Evolutionary conservation across 2,797 vertebrate genomes (phyloP).

Genomic region (Rhodeus uyekii): DNA sequence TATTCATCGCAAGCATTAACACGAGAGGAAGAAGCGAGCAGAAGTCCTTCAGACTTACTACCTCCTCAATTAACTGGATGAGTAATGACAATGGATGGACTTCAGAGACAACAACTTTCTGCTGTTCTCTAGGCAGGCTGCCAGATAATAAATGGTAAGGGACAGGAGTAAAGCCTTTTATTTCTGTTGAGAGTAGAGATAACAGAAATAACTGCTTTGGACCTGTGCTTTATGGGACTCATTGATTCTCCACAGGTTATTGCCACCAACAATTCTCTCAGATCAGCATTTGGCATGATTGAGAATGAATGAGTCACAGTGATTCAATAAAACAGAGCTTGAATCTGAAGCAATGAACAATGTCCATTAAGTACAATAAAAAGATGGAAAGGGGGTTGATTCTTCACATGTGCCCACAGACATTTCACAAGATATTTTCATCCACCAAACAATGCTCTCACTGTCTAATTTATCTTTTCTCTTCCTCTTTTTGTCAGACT

Average conservation of each 20-base stretch:
- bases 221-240: not conserved
- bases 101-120: not conserved
- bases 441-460: not conserved
- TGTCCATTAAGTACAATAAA: constrained; percentile 5
- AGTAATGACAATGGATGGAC: not conserved
- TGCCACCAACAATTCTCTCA: not conserved
- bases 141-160: not conserved
- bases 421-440: not conserved
- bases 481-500: not conserved
- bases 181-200: constrained; percentile 7
- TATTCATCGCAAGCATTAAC: not conserved
- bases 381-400: not conserved
- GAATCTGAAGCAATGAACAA: not conserved
- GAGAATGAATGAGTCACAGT: not conserved
- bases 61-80: constrained; percentile 1
- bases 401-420: not conserved
- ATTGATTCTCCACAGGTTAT: not conserved
- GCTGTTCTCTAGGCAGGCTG: not conserved
- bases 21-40: not conserved
- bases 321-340: not conserved
- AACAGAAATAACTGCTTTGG: not conserved
- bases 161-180: not conserved
- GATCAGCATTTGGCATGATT: not conserved
- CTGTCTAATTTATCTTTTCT: not conserved
- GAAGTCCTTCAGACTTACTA: not conserved